Percentiles rank a stretch among this genome's conserved stretches.
Evolutionary conservation across 2,113 vertebrate species (phyloP).

Genomic region (Triplophysa rosa): DNA sequence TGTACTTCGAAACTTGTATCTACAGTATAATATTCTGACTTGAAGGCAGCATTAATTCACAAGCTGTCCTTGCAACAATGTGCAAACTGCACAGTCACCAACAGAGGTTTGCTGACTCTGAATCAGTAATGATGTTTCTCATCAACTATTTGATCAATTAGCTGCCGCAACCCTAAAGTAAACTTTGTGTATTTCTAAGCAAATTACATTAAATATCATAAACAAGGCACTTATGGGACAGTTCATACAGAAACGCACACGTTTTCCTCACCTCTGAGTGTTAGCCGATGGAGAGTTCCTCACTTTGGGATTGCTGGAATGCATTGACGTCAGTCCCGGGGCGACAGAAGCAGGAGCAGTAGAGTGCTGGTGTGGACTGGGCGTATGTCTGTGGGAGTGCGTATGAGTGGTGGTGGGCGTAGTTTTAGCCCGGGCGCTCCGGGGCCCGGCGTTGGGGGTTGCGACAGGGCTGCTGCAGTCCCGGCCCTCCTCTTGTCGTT

Average conservation of each 20-base stretch:
- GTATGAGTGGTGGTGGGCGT: slow-evolving; percentile 43
- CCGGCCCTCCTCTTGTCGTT: slow-evolving; percentile 78
- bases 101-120: too few species aligned
- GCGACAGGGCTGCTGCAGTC: slow-evolving; percentile 69
- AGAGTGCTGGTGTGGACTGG: slow-evolving; percentile 76
- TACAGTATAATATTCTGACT: too few species aligned
- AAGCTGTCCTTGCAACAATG: not conserved
- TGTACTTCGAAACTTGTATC: too few species aligned
- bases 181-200: too few species aligned
- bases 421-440: slow-evolving; percentile 63
- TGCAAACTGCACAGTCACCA: too few species aligned
- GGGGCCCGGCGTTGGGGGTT: slow-evolving; percentile 57
- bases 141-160: too few species aligned
- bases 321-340: slow-evolving; percentile 90
- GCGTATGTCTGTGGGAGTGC: slow-evolving; percentile 44
- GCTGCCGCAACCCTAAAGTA: too few species aligned
- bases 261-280: slow-evolving; percentile 81
- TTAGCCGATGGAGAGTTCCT: slow-evolving; percentile 89
- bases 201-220: too few species aligned
- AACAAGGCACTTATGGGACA: not conserved
- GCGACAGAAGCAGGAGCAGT: slow-evolving; percentile 73
- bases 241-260: not conserved
- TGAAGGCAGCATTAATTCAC: not conserved
- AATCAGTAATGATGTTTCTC: too few species aligned
- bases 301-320: slow-evolving; percentile 94